Evolutionary conservation across 2,113 vertebrate species (phyloP).

Genomic region (cattle (Bos taurus)): DNA sequence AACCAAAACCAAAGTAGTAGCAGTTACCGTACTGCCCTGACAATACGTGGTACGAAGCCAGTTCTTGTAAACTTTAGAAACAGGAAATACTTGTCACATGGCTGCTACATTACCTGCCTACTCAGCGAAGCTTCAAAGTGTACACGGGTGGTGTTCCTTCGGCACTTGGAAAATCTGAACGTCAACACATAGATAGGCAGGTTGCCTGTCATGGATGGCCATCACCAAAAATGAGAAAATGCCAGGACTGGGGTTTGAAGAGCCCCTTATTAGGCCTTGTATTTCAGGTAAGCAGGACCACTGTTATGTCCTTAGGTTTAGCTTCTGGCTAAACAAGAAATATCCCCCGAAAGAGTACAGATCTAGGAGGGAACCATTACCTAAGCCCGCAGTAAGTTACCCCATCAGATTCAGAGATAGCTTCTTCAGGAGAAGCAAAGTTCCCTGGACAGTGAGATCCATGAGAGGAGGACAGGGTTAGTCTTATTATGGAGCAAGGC

Average conservation of each 20-base stretch:
- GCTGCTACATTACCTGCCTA: background rate
- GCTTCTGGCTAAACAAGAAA: background rate
- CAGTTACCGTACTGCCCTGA: constrained; percentile 32
- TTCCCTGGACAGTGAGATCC: background rate
- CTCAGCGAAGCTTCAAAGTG: constrained; percentile 35
- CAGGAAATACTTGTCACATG: constrained; percentile 54
- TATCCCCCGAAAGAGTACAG: background rate
- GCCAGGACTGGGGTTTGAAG: background rate
- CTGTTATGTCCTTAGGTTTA: background rate
- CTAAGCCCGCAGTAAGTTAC: background rate
- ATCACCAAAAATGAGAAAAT: background rate
- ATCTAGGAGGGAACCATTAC: too few species aligned
- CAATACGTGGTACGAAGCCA: background rate
- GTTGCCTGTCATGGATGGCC: background rate
- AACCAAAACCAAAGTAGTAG: constrained; percentile 50
- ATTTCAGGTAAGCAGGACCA: background rate
- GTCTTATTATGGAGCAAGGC: background rate
- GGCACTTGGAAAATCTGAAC: constrained; percentile 42
- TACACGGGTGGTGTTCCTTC: background rate
- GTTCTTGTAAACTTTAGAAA: constrained; percentile 64
- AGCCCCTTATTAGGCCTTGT: background rate
- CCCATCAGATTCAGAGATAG: background rate
- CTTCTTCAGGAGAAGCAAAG: background rate
- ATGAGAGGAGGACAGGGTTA: background rate
- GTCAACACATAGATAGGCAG: background rate